Evolutionary conservation across 2,888 invertebrate species (phyloP).

Genomic region (Embidobia sp.): DNA sequence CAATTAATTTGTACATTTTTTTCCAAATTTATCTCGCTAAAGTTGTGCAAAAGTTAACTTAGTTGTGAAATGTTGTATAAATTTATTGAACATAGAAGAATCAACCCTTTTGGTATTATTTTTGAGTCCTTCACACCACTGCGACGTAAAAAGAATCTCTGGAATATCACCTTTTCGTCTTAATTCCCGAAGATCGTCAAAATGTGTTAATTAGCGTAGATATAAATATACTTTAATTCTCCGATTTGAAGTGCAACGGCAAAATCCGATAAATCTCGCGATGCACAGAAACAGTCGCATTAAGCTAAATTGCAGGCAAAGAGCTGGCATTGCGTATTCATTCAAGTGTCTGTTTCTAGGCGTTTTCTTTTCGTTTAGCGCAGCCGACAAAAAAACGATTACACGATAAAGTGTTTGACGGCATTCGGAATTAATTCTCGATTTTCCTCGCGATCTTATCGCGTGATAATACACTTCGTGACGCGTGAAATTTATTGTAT

Average conservation of each 20-base stretch:
- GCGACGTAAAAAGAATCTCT: too few relatives aligned
- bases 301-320: slow-evolving; percentile 60
- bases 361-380: slow-evolving; percentile 41
- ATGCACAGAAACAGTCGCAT: slow-evolving; percentile 43
- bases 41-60: too few relatives aligned
- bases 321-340: slow-evolving; percentile 59
- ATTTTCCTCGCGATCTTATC: slow-evolving; percentile 58
- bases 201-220: too few relatives aligned
- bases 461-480: slow-evolving; percentile 52
- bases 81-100: too few relatives aligned
- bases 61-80: too few relatives aligned
- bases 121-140: too few relatives aligned
- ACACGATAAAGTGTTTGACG: slow-evolving; percentile 54
- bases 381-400: slow-evolving; percentile 59
- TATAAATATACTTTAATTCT: slow-evolving; percentile 61
- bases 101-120: too few relatives aligned
- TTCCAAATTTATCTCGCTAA: too few relatives aligned
- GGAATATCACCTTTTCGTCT: too few relatives aligned
- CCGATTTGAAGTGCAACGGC: slow-evolving; percentile 46
- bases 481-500: slow-evolving; percentile 57
- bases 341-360: slow-evolving; percentile 60
- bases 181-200: too few relatives aligned
- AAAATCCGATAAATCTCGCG: slow-evolving; percentile 50
- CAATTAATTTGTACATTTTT: too few relatives aligned
- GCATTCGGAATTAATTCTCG: slow-evolving; percentile 63